Conservation (phyloP, 2,113 vertebrate species). For the Puffinus mauretanicus region DNA sequence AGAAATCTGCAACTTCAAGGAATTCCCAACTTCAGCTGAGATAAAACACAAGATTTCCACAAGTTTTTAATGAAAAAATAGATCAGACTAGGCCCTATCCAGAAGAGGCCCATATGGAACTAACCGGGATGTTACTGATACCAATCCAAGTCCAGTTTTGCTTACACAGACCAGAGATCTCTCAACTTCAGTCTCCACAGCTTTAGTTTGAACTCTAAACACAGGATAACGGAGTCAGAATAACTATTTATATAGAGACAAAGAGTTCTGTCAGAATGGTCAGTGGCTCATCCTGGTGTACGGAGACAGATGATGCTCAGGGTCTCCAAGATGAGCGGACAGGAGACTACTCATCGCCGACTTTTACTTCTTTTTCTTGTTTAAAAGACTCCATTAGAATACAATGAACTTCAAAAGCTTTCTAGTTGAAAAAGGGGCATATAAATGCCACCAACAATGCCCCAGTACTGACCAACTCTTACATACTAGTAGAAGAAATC, state of each 20-base stretch:
- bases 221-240: background rate
- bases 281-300: background rate
- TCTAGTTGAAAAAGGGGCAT: background rate
- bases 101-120: background rate
- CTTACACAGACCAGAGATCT: background rate
- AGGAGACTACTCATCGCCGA: background rate
- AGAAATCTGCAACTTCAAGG: background rate
- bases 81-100: background rate
- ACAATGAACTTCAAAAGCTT: background rate
- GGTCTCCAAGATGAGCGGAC: background rate
- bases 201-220: background rate
- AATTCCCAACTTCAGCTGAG: background rate
- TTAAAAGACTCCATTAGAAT: background rate
- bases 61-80: background rate
- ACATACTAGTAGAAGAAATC: background rate
- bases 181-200: background rate
- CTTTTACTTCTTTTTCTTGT: background rate
- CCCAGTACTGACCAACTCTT: background rate
- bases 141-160: background rate
- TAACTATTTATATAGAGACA: background rate
- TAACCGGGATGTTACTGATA: background rate
- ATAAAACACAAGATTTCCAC: background rate
- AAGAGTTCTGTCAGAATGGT: background rate
- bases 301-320: background rate
- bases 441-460: background rate